phyloP scores from a whole-genome alignment of 2,113 vertebrate genomes.

The Pitta sordida region DNA sequence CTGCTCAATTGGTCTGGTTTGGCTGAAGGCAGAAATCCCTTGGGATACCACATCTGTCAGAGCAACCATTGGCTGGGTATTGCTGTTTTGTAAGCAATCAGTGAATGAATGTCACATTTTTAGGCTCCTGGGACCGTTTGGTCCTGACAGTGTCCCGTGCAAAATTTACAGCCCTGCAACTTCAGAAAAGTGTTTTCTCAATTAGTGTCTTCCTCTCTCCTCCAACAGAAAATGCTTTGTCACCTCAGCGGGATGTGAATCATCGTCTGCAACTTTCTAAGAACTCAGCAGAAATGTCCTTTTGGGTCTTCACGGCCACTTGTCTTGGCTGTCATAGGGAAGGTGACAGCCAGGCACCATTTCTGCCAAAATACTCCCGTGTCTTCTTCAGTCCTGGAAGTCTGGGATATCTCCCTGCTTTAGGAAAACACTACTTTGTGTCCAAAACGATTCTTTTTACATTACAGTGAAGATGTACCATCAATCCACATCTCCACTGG shows the following conservation, averaged over 20 bases:
- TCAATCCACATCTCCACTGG: not conserved
- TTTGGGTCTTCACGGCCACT: not conserved
- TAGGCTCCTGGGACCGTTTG: not conserved
- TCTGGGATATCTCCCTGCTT: not conserved
- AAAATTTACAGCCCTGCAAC: not conserved
- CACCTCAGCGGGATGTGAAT: not conserved
- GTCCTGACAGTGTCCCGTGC: not conserved
- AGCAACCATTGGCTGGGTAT: not conserved
- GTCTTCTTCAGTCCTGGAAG: not conserved
- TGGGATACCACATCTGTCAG: fast-evolving
- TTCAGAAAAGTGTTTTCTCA: not conserved
- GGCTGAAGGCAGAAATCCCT: not conserved
- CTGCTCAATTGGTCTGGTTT: not conserved
- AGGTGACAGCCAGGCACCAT: not conserved
- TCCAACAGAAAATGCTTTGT: not conserved
- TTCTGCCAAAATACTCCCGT: not conserved
- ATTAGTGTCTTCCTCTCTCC: not conserved
- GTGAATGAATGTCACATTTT: not conserved
- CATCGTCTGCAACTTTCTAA: not conserved
- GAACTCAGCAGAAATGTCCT: not conserved
- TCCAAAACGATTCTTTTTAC: not conserved
- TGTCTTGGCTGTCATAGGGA: fast-evolving
- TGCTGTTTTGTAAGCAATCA: not conserved
- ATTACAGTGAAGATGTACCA: not conserved
- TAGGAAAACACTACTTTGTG: not conserved